These are phyloP conservation scores for Trinorchestia longiramus DNA, from an alignment of 1,140 invertebrate species.

Conservation along the genomic window DNA sequence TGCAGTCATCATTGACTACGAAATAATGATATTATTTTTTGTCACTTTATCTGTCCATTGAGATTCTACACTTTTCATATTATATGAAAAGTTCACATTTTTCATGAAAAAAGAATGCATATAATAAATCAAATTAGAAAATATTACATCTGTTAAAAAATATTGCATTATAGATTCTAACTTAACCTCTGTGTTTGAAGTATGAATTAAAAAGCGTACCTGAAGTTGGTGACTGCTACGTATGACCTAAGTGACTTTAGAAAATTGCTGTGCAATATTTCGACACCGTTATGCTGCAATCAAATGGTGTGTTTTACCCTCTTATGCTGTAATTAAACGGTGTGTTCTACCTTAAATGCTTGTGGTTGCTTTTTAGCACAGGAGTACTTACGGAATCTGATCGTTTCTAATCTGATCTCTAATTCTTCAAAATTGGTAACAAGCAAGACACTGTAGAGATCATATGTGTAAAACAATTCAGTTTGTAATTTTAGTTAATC, in stretches of 20 bases:
- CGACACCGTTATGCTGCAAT: not conserved
- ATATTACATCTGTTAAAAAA: too few species aligned
- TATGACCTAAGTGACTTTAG: not conserved
- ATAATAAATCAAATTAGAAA: too few species aligned
- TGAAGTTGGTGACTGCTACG: not conserved
- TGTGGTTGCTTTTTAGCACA: not conserved
- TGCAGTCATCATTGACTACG: too few species aligned
- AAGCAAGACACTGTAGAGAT: not conserved
- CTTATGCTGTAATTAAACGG: not conserved
- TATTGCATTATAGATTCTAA: too few species aligned
- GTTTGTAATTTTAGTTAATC: not conserved
- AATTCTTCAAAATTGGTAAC: not conserved
- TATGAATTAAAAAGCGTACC: not conserved
- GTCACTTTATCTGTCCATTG: too few species aligned
- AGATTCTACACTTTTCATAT: too few species aligned
- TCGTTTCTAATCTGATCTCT: not conserved
- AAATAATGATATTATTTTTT: too few species aligned
- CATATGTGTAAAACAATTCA: not conserved
- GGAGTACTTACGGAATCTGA: not conserved
- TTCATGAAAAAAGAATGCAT: too few species aligned
- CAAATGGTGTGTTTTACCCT: not conserved
- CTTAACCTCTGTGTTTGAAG: too few species aligned
- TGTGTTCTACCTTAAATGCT: not conserved
- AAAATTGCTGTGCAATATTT: not conserved
- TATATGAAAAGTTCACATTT: too few species aligned